These are phyloP conservation scores for Caerostris darwini DNA, from an alignment of 1,140 invertebrate species.

Conservation along the genomic window DNA sequence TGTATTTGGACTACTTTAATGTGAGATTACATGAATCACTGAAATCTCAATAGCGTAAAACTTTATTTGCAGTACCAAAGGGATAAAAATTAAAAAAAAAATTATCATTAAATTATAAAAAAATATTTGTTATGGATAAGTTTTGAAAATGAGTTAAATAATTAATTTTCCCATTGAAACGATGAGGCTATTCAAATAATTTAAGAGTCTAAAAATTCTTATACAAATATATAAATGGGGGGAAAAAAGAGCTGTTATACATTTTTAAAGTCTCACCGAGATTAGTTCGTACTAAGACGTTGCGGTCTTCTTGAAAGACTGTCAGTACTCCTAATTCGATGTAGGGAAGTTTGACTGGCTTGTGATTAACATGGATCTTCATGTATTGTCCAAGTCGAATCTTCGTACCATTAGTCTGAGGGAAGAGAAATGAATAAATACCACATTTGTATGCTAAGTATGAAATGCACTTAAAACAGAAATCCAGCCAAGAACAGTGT, in stretches of 20 bases:
- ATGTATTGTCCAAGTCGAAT: slow-evolving; percentile 94
- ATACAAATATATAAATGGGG: background rate
- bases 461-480: background rate
- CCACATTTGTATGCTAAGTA: background rate
- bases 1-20: no score
- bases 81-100: no score
- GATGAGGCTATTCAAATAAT: no score
- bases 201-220: no score
- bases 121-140: no score
- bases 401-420: slow-evolving; percentile 84
- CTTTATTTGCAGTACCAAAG: no score
- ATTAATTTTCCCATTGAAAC: no score
- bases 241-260: background rate
- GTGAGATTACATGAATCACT: no score
- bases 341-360: slow-evolving; percentile 87
- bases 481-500: background rate
- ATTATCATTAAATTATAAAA: no score
- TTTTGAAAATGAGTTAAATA: no score
- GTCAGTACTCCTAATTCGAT: slow-evolving; percentile 81
- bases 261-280: slow-evolving; percentile 80
- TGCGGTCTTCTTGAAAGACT: slow-evolving; percentile 82
- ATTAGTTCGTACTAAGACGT: slow-evolving; percentile 81
- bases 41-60: no score
- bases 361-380: slow-evolving; percentile 92
- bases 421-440: background rate